These are phyloP conservation scores for Stratiomys singularior DNA, from an alignment of 2,888 invertebrate genomes.

Conservation along the genomic window DNA sequence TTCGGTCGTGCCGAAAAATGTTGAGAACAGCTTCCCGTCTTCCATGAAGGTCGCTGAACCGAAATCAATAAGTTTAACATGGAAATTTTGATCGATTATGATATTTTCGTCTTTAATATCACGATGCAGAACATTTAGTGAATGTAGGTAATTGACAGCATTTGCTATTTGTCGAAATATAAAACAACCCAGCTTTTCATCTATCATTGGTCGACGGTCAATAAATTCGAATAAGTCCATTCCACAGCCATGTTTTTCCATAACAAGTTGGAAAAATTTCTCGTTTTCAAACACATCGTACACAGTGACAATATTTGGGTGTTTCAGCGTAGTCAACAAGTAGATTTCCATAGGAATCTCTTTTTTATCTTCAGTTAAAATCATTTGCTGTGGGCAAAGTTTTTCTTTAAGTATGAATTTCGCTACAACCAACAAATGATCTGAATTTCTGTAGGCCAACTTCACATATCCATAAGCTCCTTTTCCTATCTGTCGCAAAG, in stretches of 20 bases:
- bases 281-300: conserved; percentile 77
- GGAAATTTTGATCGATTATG: conserved; percentile 77
- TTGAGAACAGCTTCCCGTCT: conserved; percentile 73
- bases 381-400: conserved; percentile 58
- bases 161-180: conserved; percentile 80
- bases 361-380: conserved; percentile 69
- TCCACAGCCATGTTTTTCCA: conserved; percentile 80
- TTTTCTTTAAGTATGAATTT: conserved; percentile 78
- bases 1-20: conserved; percentile 80
- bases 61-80: conserved; percentile 80
- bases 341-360: conserved; percentile 74
- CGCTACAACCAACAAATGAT: conserved; percentile 73
- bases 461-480: conserved; percentile 79
- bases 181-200: conserved; percentile 75
- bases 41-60: conserved; percentile 78
- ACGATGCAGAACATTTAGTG: conserved; percentile 74
- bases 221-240: conserved; percentile 85
- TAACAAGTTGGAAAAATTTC: conserved; percentile 77
- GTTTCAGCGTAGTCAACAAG: conserved; percentile 72
- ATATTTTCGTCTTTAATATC: conserved; percentile 83
- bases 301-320: conserved; percentile 75
- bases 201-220: conserved; percentile 73
- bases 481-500: conserved; percentile 74
- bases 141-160: conserved; percentile 76
- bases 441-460: conserved; percentile 72